Conservation (phyloP, 1,140 invertebrate species). For the Zaprionus africanus region DNA sequence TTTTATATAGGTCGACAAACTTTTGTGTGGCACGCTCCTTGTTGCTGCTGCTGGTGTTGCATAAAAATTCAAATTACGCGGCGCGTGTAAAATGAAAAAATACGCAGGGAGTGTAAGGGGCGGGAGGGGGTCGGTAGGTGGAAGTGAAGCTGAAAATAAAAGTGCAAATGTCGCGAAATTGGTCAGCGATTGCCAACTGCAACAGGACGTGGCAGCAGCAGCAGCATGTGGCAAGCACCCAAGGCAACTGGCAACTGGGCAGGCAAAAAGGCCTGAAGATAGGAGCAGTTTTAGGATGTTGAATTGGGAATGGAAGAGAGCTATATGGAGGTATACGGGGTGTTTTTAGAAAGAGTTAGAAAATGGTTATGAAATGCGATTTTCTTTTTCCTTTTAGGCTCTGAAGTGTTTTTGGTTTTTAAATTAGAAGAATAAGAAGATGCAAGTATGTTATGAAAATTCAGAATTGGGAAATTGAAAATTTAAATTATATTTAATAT, state of each 20-base stretch:
- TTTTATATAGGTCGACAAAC: constrained; percentile 81
- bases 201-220: constrained; percentile 5
- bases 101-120: constrained; percentile 9
- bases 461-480: too few relatives aligned
- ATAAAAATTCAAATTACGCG: constrained; percentile 82
- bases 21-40: constrained; percentile 72
- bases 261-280: background rate
- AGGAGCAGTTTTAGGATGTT: background rate
- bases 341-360: too few relatives aligned
- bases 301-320: background rate
- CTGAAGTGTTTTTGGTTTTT: too few relatives aligned
- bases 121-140: background rate
- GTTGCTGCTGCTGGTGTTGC: constrained; percentile 53
- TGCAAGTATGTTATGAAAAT: too few relatives aligned
- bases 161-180: constrained; percentile 72
- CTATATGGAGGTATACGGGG: background rate
- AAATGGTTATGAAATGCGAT: too few relatives aligned
- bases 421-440: too few relatives aligned
- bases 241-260: background rate
- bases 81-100: constrained; percentile 41
- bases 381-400: too few relatives aligned
- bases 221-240: background rate
- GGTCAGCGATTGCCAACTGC: constrained; percentile 30
- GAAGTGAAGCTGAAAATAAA: constrained; percentile 68
- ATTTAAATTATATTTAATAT: too few relatives aligned